Percentiles rank a stretch among this genome's conserved stretches.
Evolutionary conservation across 1,140 invertebrate species (phyloP).

Genomic region (Magallana ariakensis): DNA sequence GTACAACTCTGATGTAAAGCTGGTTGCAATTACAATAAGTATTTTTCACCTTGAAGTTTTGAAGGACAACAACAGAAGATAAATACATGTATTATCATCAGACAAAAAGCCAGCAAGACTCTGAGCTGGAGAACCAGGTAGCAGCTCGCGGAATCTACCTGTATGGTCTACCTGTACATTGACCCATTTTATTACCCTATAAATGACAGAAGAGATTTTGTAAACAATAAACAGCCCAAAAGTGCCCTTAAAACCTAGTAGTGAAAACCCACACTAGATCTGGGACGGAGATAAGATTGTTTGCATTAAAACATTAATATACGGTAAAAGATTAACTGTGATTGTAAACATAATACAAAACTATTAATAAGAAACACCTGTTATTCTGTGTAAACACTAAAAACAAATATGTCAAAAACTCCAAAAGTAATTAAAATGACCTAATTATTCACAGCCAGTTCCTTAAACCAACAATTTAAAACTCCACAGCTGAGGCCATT

Average conservation of each 20-base stretch:
- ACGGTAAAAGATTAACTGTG: neutral
- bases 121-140: too few species aligned
- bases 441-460: neutral
- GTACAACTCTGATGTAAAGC: neutral
- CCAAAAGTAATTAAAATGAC: neutral
- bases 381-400: neutral
- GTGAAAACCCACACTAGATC: neutral
- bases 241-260: neutral
- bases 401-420: neutral
- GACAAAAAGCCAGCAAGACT: too few species aligned
- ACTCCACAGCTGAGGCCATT: neutral
- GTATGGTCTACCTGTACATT: neutral
- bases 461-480: neutral
- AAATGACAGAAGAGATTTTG: neutral
- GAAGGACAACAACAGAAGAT: neutral
- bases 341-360: neutral
- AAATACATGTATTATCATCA: too few species aligned
- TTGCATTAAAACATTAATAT: too few species aligned
- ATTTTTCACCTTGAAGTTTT: neutral
- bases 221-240: conserved; percentile 16
- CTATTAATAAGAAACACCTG: neutral
- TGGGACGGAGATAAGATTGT: neutral
- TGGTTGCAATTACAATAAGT: neutral
- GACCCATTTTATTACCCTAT: neutral
- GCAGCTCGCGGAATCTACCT: too few species aligned